Evolutionary conservation across 2,113 vertebrate genomes (phyloP).

Genomic region (Proteles cristata): DNA sequence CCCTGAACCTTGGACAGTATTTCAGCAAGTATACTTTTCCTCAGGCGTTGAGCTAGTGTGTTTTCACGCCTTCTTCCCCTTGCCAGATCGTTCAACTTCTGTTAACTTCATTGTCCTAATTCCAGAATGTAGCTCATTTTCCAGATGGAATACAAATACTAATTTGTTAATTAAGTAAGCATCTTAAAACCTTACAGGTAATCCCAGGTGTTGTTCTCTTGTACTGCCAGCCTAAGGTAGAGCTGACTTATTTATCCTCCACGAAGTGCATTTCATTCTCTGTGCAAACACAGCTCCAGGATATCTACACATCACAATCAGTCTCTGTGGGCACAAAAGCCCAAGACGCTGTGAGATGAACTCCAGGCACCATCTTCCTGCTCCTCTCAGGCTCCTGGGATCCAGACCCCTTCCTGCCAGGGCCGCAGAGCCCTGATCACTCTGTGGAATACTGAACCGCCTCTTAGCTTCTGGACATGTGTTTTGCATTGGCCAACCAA

Average conservation of each 20-base stretch:
- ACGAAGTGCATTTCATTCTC: background rate
- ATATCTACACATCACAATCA: background rate
- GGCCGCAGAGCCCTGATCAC: background rate
- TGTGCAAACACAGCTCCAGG: background rate
- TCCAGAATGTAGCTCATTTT: background rate
- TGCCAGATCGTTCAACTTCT: background rate
- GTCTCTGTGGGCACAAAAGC: background rate
- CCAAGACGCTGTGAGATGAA: background rate
- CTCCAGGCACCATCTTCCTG: background rate
- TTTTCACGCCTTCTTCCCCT: background rate
- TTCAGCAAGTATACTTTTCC: too few relatives aligned
- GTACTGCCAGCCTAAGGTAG: too few relatives aligned
- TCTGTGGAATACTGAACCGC: background rate
- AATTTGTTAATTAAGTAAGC: background rate
- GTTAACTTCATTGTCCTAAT: background rate
- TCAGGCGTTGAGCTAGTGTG: too few relatives aligned
- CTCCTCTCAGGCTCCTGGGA: background rate
- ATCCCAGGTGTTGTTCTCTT: background rate
- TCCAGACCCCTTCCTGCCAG: background rate
- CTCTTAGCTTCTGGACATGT: background rate
- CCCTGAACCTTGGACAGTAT: background rate
- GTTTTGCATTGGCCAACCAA: background rate
- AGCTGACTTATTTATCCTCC: background rate
- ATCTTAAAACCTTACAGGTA: background rate
- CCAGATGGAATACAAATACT: background rate